phyloP scores from a whole-genome alignment of 2,113 vertebrate species.

The Thamnaconus septentrionalis region DNA sequence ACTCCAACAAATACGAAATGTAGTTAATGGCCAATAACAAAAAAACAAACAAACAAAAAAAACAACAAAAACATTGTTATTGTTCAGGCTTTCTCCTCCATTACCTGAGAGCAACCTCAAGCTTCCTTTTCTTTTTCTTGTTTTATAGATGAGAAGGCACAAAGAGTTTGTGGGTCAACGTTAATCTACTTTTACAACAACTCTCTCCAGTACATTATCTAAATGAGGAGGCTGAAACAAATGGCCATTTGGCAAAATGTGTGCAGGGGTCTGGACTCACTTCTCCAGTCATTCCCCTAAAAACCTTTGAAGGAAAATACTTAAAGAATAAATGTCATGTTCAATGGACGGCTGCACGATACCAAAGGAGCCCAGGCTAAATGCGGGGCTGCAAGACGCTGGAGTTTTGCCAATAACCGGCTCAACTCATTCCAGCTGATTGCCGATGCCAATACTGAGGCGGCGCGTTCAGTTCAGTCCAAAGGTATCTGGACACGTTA shows the following conservation, averaged over 20 bases:
- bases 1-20: constrained; percentile 31
- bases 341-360: constrained; percentile 34
- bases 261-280: constrained; percentile 15
- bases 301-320: constrained; percentile 41
- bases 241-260: constrained; percentile 53
- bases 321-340: constrained; percentile 57
- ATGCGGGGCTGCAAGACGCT: not conserved
- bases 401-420: not conserved
- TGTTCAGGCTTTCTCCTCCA: constrained; percentile 4
- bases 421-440: not conserved
- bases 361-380: not conserved
- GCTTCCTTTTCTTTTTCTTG: constrained; percentile 19
- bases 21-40: not conserved
- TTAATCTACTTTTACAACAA: constrained; percentile 52
- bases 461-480: too few species aligned
- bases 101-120: constrained; percentile 43
- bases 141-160: constrained; percentile 1
- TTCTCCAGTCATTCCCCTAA: constrained; percentile 36
- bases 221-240: constrained; percentile 48
- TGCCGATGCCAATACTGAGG: not conserved
- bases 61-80: not conserved
- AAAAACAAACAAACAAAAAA: not conserved
- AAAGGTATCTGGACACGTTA: too few species aligned
- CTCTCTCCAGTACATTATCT: constrained; percentile 51
- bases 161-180: constrained; percentile 36